Evolutionary conservation across 2,113 vertebrate species (phyloP).

Genomic region (Stegostoma tigrinum): DNA sequence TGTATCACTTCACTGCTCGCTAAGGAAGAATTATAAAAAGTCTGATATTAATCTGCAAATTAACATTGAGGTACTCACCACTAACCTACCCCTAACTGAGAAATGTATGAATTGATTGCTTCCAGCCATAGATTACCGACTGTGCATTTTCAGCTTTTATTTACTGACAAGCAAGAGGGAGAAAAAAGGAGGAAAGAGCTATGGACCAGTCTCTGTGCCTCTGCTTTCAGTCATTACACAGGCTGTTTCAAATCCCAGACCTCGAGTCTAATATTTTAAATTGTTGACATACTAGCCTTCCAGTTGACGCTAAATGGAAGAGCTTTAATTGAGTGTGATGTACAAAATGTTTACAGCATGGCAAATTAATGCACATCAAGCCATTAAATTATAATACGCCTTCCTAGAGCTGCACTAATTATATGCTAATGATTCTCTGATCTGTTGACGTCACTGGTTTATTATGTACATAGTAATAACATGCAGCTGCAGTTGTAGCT

Average conservation of each 20-base stretch:
- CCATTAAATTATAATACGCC: slow-evolving; percentile 34
- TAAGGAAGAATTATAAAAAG: slow-evolving; percentile 24
- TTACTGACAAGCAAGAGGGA: neutral
- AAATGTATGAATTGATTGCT: neutral
- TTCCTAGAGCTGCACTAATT: slow-evolving; percentile 30
- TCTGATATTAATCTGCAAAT: neutral
- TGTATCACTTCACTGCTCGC: slow-evolving; percentile 14
- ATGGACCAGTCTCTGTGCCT: neutral
- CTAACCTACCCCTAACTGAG: too few relatives aligned
- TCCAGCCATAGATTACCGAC: neutral
- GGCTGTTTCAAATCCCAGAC: slow-evolving; percentile 16
- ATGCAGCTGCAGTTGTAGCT: neutral
- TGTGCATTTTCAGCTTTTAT: neutral
- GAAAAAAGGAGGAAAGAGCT: neutral
- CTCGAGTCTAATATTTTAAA: slow-evolving; percentile 16
- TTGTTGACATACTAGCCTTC: slow-evolving; percentile 17
- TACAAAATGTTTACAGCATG: slow-evolving; percentile 34
- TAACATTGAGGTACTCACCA: neutral
- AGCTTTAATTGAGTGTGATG: slow-evolving; percentile 35
- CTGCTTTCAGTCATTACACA: neutral
- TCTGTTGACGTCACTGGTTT: slow-evolving; percentile 29
- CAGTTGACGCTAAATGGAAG: slow-evolving; percentile 33
- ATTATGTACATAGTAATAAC: neutral
- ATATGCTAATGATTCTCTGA: slow-evolving; percentile 32
- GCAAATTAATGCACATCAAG: slow-evolving; percentile 35